Percentiles rank a stretch among this genome's conserved stretches.
phyloP scores from a whole-genome alignment of 2,113 vertebrate genomes.

The Pipa parva region DNA sequence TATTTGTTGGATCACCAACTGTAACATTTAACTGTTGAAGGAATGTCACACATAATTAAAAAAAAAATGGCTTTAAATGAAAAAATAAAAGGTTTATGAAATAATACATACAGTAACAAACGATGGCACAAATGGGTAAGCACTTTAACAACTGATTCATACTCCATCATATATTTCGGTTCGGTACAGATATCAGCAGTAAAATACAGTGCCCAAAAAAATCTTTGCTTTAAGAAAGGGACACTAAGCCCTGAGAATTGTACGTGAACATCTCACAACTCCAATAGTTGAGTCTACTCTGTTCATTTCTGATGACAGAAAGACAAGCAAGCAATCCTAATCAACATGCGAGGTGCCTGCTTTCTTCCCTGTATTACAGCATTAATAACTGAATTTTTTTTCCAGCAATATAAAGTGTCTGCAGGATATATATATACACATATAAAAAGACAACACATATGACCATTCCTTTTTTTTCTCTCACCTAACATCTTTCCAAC shows the following conservation, averaged over 20 bases:
- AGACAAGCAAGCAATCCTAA: constrained; percentile 54
- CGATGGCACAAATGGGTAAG: constrained; percentile 72
- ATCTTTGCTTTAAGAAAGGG: constrained; percentile 53
- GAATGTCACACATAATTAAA: background rate
- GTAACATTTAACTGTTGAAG: background rate
- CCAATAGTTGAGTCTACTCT: constrained; percentile 47
- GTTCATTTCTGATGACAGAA: constrained; percentile 51
- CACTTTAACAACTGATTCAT: constrained; percentile 52
- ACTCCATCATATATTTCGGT: background rate
- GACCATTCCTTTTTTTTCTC: constrained; percentile 47
- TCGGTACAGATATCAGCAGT: background rate
- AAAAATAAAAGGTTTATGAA: constrained; percentile 52
- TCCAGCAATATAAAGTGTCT: constrained; percentile 57
- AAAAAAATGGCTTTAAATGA: constrained; percentile 42
- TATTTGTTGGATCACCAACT: constrained; percentile 18
- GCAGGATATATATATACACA: constrained; percentile 40
- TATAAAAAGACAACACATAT: constrained; percentile 27
- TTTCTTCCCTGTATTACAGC: constrained; percentile 51
- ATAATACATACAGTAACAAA: constrained; percentile 51
- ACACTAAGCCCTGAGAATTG: constrained; percentile 65
- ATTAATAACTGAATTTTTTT: constrained; percentile 48
- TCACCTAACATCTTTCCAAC: constrained; percentile 40
- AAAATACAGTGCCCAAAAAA: constrained; percentile 46
- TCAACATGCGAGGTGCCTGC: constrained; percentile 62
- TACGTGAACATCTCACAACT: constrained; percentile 47